A percentile compares a stretch with the other conserved stretches of the same genome.
Evolutionary conservation across 2,888 invertebrate genomes (phyloP).

Genomic region (Sinodicranocentrus sp.): DNA sequence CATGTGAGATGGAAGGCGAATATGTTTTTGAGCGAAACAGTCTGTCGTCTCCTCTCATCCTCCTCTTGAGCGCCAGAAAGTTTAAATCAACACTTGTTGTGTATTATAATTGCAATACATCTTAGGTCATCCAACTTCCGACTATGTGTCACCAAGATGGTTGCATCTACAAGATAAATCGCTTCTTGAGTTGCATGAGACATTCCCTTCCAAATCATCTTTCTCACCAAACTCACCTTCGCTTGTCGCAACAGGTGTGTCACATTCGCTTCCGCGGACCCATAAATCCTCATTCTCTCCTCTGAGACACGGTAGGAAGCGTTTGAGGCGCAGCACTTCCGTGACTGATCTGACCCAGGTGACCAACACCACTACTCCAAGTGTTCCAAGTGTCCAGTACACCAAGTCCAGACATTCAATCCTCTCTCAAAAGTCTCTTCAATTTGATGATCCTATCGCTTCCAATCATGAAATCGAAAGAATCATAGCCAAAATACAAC

Average conservation of each 20-base stretch:
- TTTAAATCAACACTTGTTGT: background rate
- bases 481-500: conserved; percentile 97
- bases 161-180: conserved; percentile 73
- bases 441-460: conserved; percentile 76
- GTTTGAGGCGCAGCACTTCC: conserved; percentile 76
- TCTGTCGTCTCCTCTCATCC: conserved; percentile 18
- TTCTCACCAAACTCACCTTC: conserved; percentile 75
- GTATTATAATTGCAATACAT: conserved; percentile 43
- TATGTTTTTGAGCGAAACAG: too few species aligned
- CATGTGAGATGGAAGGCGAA: too few species aligned
- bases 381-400: conserved; percentile 64
- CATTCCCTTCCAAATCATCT: conserved; percentile 74
- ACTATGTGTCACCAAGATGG: conserved; percentile 69
- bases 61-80: background rate
- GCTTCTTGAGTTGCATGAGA: conserved; percentile 74
- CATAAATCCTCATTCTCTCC: conserved; percentile 77
- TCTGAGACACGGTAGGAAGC: conserved; percentile 76
- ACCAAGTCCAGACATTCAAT: conserved; percentile 71
- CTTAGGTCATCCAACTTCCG: conserved; percentile 69
- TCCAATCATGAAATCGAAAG: conserved; percentile 87
- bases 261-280: conserved; percentile 77
- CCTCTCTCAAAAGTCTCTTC: conserved; percentile 76
- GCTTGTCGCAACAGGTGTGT: conserved; percentile 76
- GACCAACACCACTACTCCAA: conserved; percentile 66
- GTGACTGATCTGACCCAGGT: conserved; percentile 76